Base-by-base conservation (phyloP, 2,113 vertebrate species). In the Pipa parva region DNA sequence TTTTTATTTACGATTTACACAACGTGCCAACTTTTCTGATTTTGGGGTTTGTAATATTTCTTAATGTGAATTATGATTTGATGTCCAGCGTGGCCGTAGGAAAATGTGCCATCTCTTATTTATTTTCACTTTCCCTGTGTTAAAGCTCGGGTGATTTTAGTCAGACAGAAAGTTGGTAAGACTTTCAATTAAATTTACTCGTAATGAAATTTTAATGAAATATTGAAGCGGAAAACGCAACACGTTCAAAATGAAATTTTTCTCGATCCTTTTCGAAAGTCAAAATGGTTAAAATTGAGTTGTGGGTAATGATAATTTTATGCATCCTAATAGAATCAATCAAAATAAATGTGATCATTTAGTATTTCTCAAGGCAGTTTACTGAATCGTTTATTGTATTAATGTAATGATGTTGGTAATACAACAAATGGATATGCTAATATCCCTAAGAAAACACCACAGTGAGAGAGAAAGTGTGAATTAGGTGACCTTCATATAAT, bases 131-230 rank as follows among this genome's bases (percentile, higher is more conserved):
- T 60, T 39, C 21, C 12, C 12, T 22, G 56, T 26, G 28, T 4
- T 25, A 67, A 67, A 58, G 54, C 63, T 67, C 42, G 49, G 64
- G 42, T 60, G 56, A 60, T 29, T 39, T 39, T 60, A 10, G 9
- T 27, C 11, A 1, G 27, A 24, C 18, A 25, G 29, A 59, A 39
- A 27, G 20, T 20, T 37, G 52, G 33, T 33, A 13, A 22, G 39
- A 58, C 20, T 36, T 67, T 58, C 42, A 7, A 13, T 52, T 27
- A 20, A 5, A 18, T 61, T 65, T 29, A 36, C n/a, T 7, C 28
- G 11, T 31, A 49, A 20, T 58, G 54, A 28, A 26, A 51, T 28
- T 9, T 60, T 59, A 33, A 68, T 59, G 31, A 68, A 68, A 59
- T 59, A 59, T 37, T 59, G 18, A 52, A 39, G 42, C 37, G 50